Evolutionary conservation across 2,797 vertebrate species (phyloP).

Genomic region (Lepus townsendii): DNA sequence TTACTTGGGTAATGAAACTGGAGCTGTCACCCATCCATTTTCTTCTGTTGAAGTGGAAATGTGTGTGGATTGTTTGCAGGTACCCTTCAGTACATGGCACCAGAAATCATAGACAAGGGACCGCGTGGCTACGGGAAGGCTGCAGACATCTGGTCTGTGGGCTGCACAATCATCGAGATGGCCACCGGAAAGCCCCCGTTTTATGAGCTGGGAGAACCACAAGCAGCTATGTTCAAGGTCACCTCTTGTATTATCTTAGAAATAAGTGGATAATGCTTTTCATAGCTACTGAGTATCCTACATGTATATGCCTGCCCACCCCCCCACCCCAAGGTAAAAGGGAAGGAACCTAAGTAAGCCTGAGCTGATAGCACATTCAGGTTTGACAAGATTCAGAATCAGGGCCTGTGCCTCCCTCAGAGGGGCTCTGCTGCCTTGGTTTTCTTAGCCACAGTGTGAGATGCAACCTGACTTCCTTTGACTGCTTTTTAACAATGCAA

Average conservation of each 20-base stretch:
- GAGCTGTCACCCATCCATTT: not conserved
- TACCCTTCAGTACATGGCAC: conserved; percentile 99
- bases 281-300: not conserved
- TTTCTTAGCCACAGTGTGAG: not conserved
- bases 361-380: not conserved
- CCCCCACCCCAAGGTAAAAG: not conserved
- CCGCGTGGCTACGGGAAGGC: conserved; percentile 98
- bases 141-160: conserved; percentile 98
- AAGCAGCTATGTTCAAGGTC: conserved; percentile 99
- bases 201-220: conserved; percentile 98
- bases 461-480: not conserved
- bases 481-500: not conserved
- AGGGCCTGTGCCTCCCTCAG: not conserved
- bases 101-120: conserved; percentile 99
- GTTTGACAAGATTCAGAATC: not conserved
- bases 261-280: not conserved
- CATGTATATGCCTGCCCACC: not conserved
- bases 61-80: conserved; percentile 88
- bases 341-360: not conserved
- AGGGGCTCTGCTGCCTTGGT: not conserved
- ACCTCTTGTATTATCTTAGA: conserved; percentile 70
- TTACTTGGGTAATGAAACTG: not conserved
- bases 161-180: conserved; percentile 99
- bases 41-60: conserved; percentile 29
- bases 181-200: conserved; percentile 98